phyloP scores from a whole-genome alignment of 2,888 invertebrate species.

The Pandemis heparana region DNA sequence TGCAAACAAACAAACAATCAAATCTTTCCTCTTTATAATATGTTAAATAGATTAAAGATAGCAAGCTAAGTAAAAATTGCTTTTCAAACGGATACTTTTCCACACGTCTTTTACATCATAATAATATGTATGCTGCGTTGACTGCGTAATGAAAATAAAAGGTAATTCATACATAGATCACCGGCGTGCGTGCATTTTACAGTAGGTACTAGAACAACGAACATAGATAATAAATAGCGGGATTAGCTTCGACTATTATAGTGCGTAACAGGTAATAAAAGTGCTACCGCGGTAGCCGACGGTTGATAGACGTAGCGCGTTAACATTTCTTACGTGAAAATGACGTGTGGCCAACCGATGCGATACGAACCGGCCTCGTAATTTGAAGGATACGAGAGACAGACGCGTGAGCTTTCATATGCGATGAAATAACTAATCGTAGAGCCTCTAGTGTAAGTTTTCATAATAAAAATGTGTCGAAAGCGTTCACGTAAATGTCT shows the following conservation, averaged over 20 bases:
- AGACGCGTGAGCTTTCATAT: constrained; percentile 22
- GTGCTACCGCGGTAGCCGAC: constrained; percentile 32
- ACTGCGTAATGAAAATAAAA: background rate
- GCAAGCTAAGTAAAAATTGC: too few species aligned
- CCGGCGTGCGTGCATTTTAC: background rate
- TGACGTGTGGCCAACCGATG: constrained; percentile 45
- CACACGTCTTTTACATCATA: background rate
- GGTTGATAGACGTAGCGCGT: constrained; percentile 36
- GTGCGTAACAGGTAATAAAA: constrained; percentile 42
- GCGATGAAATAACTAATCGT: too few species aligned
- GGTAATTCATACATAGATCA: background rate
- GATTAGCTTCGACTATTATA: constrained; percentile 40
- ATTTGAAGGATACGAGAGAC: constrained; percentile 15
- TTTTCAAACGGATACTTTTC: background rate
- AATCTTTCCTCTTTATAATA: too few species aligned
- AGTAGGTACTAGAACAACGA: background rate
- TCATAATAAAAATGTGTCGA: too few species aligned
- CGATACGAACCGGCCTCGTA: constrained; percentile 37
- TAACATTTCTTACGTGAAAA: constrained; percentile 42
- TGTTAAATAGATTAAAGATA: too few species aligned
- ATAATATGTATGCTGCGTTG: background rate
- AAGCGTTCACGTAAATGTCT: too few species aligned
- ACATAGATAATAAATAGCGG: constrained; percentile 24
- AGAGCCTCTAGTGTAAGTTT: too few species aligned
- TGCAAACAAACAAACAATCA: too few species aligned